phyloP scores from a whole-genome alignment of 1,140 invertebrate species.

The Hylyphantes graminicola region DNA sequence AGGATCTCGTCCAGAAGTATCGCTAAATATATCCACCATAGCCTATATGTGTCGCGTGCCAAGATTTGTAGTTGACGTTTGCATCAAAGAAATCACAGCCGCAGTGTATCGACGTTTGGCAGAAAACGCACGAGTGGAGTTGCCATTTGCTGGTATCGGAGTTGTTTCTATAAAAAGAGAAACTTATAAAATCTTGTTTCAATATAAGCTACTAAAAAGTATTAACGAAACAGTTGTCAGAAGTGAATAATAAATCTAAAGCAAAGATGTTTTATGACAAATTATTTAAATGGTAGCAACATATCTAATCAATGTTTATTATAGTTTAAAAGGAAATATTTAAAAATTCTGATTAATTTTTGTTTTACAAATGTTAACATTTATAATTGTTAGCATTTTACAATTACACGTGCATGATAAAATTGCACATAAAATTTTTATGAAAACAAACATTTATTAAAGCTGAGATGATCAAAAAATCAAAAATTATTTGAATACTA shows the following conservation, averaged over 20 bases:
- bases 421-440: too few species aligned
- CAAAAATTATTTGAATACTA: too few species aligned
- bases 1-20: neutral
- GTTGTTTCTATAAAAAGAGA: neutral
- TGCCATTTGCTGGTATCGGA: conserved; percentile 1
- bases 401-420: too few species aligned
- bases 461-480: too few species aligned
- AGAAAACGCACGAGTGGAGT: conserved; percentile 20
- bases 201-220: neutral
- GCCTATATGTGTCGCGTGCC: neutral
- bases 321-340: neutral
- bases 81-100: conserved; percentile 7
- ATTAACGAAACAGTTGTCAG: neutral
- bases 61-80: conserved; percentile 18
- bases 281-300: neutral
- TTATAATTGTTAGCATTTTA: too few species aligned
- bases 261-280: neutral
- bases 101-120: conserved; percentile 33
- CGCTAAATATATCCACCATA: conserved; percentile 8
- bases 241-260: neutral
- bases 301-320: neutral
- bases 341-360: neutral
- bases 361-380: neutral
- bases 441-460: too few species aligned
- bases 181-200: neutral